phyloP scores from a whole-genome alignment of 2,113 vertebrate genomes.

The Rhynchopsitta pachyrhyncha region DNA sequence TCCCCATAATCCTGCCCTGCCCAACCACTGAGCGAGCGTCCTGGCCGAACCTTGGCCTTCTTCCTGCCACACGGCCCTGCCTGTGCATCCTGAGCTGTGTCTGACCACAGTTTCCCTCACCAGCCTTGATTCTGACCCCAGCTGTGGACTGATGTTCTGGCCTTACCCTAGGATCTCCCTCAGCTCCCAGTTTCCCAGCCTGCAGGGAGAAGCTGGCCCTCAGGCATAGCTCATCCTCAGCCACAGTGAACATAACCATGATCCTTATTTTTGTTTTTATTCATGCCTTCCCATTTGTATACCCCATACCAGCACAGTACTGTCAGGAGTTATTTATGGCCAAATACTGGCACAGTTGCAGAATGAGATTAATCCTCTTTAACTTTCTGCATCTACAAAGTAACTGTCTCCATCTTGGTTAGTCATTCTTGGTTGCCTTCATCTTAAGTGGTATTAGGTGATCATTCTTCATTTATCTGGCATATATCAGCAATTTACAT shows the following conservation, averaged over 20 bases:
- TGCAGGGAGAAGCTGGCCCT: not conserved
- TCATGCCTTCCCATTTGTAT: not conserved
- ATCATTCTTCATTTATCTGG: not conserved
- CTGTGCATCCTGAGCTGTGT: not conserved
- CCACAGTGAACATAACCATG: not conserved
- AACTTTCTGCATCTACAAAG: not conserved
- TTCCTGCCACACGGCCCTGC: not conserved
- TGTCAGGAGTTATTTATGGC: not conserved
- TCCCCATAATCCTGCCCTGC: not conserved
- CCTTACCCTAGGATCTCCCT: not conserved
- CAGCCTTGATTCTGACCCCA: not conserved
- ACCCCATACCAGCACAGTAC: too few species aligned
- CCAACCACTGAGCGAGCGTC: fast-evolving
- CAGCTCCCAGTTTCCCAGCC: fast-evolving
- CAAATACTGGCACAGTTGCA: not conserved
- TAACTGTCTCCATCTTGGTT: not conserved
- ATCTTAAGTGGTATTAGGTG: not conserved
- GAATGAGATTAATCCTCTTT: not conserved
- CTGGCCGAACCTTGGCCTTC: not conserved
- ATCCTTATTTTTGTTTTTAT: not conserved
- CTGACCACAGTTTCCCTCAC: not conserved
- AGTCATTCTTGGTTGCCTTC: not conserved
- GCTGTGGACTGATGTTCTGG: not conserved
- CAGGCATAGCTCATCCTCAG: not conserved
- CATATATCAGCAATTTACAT: not conserved